Evolutionary conservation across 2,888 invertebrate genomes (phyloP).

Genomic region (Nephrocerus scutellatus): DNA sequence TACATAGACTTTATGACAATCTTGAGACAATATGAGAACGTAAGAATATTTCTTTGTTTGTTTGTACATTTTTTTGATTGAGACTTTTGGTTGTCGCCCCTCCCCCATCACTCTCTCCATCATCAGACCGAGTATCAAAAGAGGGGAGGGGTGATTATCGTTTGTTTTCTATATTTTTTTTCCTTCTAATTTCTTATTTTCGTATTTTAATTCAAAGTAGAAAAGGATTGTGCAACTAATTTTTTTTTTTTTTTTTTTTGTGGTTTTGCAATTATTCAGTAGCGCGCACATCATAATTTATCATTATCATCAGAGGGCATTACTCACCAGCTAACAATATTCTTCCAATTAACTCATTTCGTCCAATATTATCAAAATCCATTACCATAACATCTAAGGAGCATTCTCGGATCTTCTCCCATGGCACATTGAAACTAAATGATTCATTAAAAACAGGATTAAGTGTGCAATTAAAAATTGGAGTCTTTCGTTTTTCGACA

Average conservation of each 20-base stretch:
- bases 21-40: constrained; percentile 30
- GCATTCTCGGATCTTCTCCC: constrained; percentile 94
- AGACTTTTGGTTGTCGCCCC: too few species aligned
- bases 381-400: constrained; percentile 90
- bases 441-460: constrained; percentile 95
- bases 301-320: constrained; percentile 1
- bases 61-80: constrained; percentile 8
- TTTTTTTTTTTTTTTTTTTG: neutral
- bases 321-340: constrained; percentile 79
- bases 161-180: too few species aligned
- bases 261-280: neutral
- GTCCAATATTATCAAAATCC: constrained; percentile 95
- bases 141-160: too few species aligned
- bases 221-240: too few species aligned
- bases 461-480: constrained; percentile 86
- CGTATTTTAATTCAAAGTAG: too few species aligned
- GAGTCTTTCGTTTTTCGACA: constrained; percentile 92
- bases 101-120: too few species aligned
- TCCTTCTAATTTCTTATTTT: too few species aligned
- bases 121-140: too few species aligned
- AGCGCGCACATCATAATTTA: neutral
- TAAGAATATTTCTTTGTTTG: constrained; percentile 23
- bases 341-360: constrained; percentile 86
- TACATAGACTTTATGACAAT: constrained; percentile 29
- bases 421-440: constrained; percentile 92